Percentiles rank a stretch among this genome's conserved stretches.
Conservation (phyloP, 1,140 invertebrate species). For the Dysdera silvatica region DNA sequence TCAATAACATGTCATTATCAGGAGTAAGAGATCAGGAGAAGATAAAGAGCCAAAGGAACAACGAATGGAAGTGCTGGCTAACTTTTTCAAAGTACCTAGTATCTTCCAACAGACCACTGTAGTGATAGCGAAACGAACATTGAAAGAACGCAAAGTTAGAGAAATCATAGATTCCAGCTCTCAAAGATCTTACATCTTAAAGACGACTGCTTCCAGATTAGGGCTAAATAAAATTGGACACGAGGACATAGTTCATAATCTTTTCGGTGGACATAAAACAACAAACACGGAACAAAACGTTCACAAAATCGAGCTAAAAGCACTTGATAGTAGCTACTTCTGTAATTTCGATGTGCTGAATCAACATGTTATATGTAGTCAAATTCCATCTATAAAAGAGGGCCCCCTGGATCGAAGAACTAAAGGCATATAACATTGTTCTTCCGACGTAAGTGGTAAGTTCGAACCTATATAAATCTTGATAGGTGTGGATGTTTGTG, state of each 20-base stretch:
- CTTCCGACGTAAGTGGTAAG: neutral
- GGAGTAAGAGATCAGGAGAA: no score
- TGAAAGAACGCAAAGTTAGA: no score
- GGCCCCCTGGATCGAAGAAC: neutral
- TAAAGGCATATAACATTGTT: neutral
- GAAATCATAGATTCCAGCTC: no score
- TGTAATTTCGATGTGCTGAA: neutral
- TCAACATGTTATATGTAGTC: neutral
- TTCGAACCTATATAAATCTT: conserved; percentile 3
- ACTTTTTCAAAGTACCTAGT: no score
- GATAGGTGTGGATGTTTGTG: neutral
- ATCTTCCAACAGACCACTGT: no score
- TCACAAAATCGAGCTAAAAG: neutral
- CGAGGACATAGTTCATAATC: neutral
- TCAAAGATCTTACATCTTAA: no score
- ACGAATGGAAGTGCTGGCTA: no score
- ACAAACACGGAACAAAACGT: neutral
- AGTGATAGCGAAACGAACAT: no score
- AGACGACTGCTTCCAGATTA: neutral
- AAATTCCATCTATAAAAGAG: neutral
- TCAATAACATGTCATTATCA: neutral
- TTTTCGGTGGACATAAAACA: neutral
- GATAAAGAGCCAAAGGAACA: no score
- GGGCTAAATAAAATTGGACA: neutral
- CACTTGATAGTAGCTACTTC: neutral